Base-by-base conservation (phyloP, 2,888 invertebrate genomes). In the Brassicogethes aeneus region DNA sequence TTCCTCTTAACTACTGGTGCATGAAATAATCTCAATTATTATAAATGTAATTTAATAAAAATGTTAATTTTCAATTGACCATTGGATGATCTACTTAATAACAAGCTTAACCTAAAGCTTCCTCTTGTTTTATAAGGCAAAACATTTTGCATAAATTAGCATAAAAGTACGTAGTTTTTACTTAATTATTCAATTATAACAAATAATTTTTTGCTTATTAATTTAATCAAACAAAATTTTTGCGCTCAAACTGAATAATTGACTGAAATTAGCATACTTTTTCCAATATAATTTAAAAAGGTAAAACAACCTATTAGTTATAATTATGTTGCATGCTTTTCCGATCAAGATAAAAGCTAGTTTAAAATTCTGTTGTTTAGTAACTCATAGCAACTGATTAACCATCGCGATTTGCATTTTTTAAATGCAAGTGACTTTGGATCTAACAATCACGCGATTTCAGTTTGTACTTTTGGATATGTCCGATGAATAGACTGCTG, bases 351-450 rank as follows among this genome's bases (percentile, higher is more conserved):
- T 65, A 62, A 52, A 47, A 43, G 48, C 44, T 39, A 53, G 57
- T 58, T 63, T 58, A 61, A 64, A 65, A 63, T 63, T 64, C 63
- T 60, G 63, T 61, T 61, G 59, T 59, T 60, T 56, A 54, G 61
- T 64, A 65, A 65, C 61, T 65, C 64, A 64, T 62, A 55, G 62
- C 60, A 64, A 63, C 64, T 62, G 65, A 65, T 65, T 65, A 64
- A 45, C 44, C 23, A 23, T 47, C 40, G 55, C 53, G 59, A 62
- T 66, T 65, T 64, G 62, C 64, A 64, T 65, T 63, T 62, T 23
- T 45, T 48, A 43, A 42, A 50, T 44, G 42, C 44, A 34, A 39
- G 40, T 41, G 43, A 42, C 47, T 39, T 41, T 41, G 39, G 40
- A 40, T 37, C 42, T 41, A 43, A 42, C 40, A 44, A 39, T 44